Percentiles rank a stretch among this genome's conserved stretches.
These are phyloP conservation scores for Hippocampus barbouri DNA, from an alignment of 2,113 vertebrate genomes.

Conservation along the genomic window DNA sequence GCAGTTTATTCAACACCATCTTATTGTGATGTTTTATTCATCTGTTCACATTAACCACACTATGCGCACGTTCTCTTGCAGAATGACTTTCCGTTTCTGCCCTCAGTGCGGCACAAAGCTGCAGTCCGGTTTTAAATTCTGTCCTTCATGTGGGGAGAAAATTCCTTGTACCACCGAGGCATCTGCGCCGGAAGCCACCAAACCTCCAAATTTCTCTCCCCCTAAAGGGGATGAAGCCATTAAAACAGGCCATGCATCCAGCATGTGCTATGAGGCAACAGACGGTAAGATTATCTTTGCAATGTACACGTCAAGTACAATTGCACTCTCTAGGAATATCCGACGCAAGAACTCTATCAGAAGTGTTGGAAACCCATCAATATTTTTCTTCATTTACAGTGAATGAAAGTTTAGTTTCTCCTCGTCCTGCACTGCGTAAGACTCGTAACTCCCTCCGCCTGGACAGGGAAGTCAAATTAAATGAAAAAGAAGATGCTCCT, in stretches of 20 bases:
- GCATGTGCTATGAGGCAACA: background rate
- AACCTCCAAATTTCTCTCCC: slow-evolving; percentile 1
- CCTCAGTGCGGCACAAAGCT: slow-evolving; percentile 79
- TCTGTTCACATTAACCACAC: background rate
- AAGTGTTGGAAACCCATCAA: background rate
- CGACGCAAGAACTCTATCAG: background rate
- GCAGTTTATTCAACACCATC: background rate
- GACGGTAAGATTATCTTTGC: background rate
- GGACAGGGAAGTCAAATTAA: slow-evolving; percentile 26
- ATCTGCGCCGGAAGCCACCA: background rate
- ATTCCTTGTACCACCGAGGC: slow-evolving; percentile 54
- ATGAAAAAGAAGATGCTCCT: slow-evolving; percentile 11
- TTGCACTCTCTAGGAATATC: background rate
- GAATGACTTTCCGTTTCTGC: slow-evolving; percentile 78
- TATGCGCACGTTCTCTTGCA: slow-evolving; percentile 29
- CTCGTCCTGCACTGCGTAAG: slow-evolving; percentile 49
- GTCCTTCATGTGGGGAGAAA: slow-evolving; percentile 78
- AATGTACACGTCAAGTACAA: background rate
- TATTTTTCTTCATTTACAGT: slow-evolving; percentile 22
- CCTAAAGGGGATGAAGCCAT: background rate
- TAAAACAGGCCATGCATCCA: slow-evolving; percentile 10
- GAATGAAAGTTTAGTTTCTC: background rate
- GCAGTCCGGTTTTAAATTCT: slow-evolving; percentile 77
- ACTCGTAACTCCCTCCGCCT: slow-evolving; percentile 36
- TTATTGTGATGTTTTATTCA: background rate